These are phyloP conservation scores for Camponotus pennsylvanicus DNA, from an alignment of 1,140 invertebrate genomes.

Conservation along the genomic window DNA sequence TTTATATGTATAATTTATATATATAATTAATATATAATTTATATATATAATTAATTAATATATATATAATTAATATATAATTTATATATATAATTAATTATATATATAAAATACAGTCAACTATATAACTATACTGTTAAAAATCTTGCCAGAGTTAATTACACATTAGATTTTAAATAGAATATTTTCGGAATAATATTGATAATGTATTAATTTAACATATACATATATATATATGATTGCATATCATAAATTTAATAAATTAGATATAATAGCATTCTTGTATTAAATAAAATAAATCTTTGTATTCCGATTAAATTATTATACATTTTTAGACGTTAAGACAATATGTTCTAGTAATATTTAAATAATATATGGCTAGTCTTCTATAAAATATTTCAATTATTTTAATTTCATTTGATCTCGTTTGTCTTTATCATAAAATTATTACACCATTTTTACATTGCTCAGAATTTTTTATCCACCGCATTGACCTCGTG, in stretches of 20 bases:
- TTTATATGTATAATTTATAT: too few species aligned
- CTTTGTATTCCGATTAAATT: too few species aligned
- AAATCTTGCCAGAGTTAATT: not conserved
- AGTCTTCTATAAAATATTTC: not conserved
- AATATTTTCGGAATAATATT: not conserved
- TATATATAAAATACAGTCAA: not conserved
- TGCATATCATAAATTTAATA: too few species aligned
- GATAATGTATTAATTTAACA: too few species aligned
- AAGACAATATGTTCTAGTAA: not conserved
- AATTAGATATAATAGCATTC: too few species aligned
- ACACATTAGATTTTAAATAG: not conserved
- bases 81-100: too few species aligned
- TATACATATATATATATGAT: too few species aligned
- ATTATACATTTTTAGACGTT: too few species aligned
- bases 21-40: too few species aligned
- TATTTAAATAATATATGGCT: not conserved
- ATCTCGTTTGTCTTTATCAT: not conserved
- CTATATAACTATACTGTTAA: not conserved
- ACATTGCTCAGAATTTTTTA: not conserved
- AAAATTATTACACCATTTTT: constrained; percentile 21
- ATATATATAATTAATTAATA: too few species aligned
- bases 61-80: too few species aligned
- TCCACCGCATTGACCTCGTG: constrained; percentile 20
- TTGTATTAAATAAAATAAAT: too few species aligned
- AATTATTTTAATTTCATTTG: not conserved